These are phyloP conservation scores for Liparis tanakae DNA, from an alignment of 2,797 vertebrate genomes.

Conservation along the genomic window DNA sequence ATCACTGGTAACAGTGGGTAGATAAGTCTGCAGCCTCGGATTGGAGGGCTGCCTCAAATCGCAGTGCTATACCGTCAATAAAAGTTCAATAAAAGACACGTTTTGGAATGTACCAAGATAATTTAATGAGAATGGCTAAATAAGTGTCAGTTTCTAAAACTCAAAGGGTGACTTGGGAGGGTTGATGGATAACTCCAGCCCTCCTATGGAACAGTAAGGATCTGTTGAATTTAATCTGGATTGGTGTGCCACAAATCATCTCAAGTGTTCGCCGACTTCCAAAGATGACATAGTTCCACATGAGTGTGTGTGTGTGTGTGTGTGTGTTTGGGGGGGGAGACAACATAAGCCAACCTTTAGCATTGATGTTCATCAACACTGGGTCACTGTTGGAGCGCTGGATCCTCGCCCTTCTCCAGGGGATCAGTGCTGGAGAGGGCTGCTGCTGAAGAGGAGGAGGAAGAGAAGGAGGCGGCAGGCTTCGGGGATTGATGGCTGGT, in stretches of 20 bases:
- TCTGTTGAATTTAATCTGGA: too few species aligned
- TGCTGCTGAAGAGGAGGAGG: not conserved
- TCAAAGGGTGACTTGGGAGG: not conserved
- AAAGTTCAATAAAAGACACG: not conserved
- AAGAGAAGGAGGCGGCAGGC: too few species aligned
- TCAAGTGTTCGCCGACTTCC: too few species aligned
- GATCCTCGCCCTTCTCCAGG: slow-evolving; percentile 27
- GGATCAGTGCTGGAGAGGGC: not conserved
- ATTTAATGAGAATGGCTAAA: not conserved
- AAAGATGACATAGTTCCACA: too few species aligned
- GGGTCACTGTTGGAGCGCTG: slow-evolving; percentile 61
- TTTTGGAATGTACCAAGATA: not conserved
- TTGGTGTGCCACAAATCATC: too few species aligned
- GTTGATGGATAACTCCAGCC: not conserved
- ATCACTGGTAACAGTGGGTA: not conserved
- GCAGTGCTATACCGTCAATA: not conserved
- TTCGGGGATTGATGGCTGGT: not conserved
- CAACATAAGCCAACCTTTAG: too few species aligned
- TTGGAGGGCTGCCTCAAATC: too few species aligned
- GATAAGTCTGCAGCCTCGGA: not conserved
- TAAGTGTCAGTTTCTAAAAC: not conserved
- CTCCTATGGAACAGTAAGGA: too few species aligned
- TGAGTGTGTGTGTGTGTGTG: too few species aligned
- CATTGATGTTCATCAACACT: slow-evolving; percentile 32
- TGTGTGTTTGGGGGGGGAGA: too few species aligned